These are phyloP conservation scores for Epicauta chinensis DNA, from an alignment of 1,140 invertebrate species.

Conservation along the genomic window DNA sequence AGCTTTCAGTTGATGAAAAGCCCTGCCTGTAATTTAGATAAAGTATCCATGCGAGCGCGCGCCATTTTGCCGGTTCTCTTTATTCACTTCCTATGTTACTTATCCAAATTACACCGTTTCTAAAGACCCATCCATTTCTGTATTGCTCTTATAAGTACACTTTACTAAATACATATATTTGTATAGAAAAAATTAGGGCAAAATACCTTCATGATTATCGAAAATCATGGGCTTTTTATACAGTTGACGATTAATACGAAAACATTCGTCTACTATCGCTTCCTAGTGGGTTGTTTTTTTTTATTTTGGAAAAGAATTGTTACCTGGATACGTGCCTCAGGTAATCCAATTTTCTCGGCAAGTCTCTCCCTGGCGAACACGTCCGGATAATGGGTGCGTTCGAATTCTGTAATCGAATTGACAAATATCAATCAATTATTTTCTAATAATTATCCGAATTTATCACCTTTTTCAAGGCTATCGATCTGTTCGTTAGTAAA, in stretches of 20 bases:
- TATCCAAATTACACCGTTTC: constrained; percentile 25
- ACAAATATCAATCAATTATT: neutral
- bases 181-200: too few relatives aligned
- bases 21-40: constrained; percentile 28
- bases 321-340: constrained; percentile 96
- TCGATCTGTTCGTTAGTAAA: constrained; percentile 99
- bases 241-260: constrained; percentile 4
- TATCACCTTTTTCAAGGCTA: constrained; percentile 90
- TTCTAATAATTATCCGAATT: neutral
- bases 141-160: constrained; percentile 1
- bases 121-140: constrained; percentile 13
- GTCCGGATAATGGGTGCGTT: constrained; percentile 83
- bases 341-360: constrained; percentile 93
- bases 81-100: constrained; percentile 21
- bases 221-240: too few relatives aligned
- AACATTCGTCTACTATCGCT: constrained; percentile 7
- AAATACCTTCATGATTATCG: too few relatives aligned
- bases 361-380: constrained; percentile 94
- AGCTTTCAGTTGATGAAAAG: constrained; percentile 28
- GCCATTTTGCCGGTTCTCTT: constrained; percentile 14
- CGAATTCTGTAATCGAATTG: constrained; percentile 48
- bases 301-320: constrained; percentile 45
- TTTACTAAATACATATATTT: too few relatives aligned
- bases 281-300: neutral
- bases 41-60: constrained; percentile 19